A percentile compares a stretch with the other conserved stretches of the same genome.
Conservation (phyloP, 2,888 invertebrate species). For the Philopedon plagiatum region DNA sequence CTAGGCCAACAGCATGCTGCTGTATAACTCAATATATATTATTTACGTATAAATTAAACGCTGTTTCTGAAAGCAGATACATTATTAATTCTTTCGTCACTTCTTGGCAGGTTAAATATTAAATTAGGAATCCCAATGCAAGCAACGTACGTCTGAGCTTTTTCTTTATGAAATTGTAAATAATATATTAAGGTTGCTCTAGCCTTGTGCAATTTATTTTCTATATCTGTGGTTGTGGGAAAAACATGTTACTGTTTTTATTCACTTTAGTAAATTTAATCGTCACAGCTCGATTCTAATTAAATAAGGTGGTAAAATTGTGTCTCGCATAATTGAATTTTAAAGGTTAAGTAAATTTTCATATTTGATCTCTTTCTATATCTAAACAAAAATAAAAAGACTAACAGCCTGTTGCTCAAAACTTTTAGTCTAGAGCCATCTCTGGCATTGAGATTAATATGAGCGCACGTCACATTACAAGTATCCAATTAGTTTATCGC, state of each 20-base stretch:
- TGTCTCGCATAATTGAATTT: no score
- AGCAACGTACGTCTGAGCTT: conserved; percentile 4
- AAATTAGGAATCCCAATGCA: conserved; percentile 18
- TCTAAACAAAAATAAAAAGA: no score
- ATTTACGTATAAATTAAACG: conserved; percentile 10
- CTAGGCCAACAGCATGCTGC: not conserved
- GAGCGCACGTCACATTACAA: no score
- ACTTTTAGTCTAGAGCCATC: no score
- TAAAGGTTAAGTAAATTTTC: no score
- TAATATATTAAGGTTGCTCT: not conserved
- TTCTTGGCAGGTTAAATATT: conserved; percentile 40
- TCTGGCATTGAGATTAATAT: no score
- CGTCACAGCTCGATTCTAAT: no score
- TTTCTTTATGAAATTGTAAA: conserved; percentile 5
- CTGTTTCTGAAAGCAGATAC: conserved; percentile 12
- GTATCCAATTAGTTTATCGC: no score
- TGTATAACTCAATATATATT: conserved; percentile 4
- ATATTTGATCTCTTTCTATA: no score
- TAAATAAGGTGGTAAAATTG: no score
- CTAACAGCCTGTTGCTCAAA: no score
- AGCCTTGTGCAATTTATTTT: not conserved
- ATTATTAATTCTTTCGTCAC: conserved; percentile 45
- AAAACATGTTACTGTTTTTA: not conserved
- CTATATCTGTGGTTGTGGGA: not conserved
- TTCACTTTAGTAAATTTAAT: no score